Evolutionary conservation across 2,888 invertebrate genomes (phyloP), one percentile per base, ranked within the genome.

Genomic region (Luffia ferchaultella): DNA sequence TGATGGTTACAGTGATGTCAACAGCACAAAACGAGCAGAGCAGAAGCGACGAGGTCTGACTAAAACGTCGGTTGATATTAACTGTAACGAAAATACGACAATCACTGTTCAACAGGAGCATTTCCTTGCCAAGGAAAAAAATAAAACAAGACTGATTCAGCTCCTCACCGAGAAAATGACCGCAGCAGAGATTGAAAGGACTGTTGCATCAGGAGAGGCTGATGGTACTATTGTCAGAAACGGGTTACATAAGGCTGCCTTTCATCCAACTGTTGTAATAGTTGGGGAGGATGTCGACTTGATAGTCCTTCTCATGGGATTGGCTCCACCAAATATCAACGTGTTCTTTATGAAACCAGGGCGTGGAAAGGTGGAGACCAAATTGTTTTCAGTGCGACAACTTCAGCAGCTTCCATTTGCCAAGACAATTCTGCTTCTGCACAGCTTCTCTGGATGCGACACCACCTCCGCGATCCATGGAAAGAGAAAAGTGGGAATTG

Each of bases 141-240:
- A 64, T 46, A 64, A 66, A 52, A 60, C 58, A 62, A 58, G 63
- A 45, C 60, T 65, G 43, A 65, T 67, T 61, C 58, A 54, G 41
- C 57, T 60, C 58, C 52, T 60, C 52, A 55, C 52, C 49, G 53
- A 54, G 53, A 56, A 56, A 50, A 60, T 65, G 56, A 59, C 58
- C 1, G n/a, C n/a, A n/a, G n/a, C n/a, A n/a, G n/a, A n/a, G n/a
- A n/a, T n/a, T n/a, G n/a, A n/a, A n/a, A n/a, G n/a, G n/a, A n/a
- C n/a, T n/a, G n/a, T n/a, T n/a, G n/a, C n/a, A n/a, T n/a, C n/a
- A n/a, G n/a, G n/a, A n/a, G n/a, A n/a, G n/a, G 50, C 60, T 58
- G 61, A 57, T 49, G 62, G 62, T 61, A 62, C 63, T 44, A 50
- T 42, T 1, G 61, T 62, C 12, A 59, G 61, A 61, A 62, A 64